Base-by-base conservation (phyloP, 64 coral and sea anemone species). In the Stylophora pistillata region DNA sequence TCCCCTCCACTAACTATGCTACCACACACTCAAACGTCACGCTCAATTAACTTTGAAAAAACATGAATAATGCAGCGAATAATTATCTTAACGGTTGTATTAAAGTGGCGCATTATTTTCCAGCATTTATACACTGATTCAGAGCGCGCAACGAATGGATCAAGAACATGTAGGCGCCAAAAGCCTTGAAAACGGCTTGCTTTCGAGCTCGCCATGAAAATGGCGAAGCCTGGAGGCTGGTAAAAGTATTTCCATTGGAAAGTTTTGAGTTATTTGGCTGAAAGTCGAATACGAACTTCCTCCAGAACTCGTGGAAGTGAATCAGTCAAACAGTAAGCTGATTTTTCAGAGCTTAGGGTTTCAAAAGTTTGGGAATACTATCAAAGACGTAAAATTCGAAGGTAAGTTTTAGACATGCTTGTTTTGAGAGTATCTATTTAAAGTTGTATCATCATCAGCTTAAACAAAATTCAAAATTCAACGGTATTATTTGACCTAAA, bases 61-160 rank as follows among this genome's bases (percentile, higher is more conserved):
- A 30, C 26, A 69, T 83, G 37, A 83, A 83, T 63, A 83, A 68
- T 69, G 68, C 61, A 69, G 37, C 1, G 60, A 15, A 33, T 20
- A 83, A 66, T 66, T 68, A 64, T 83, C 47, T 65, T 53, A 83
- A 83, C 80, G 62, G 60, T 53, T 68, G 30, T 58, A 83, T 18
- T 53, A 53, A 70, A 63, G 10, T 53, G 80, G 80, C 80, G 80
- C 30, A 53, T 83, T 83, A 68, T 62, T 53, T 9, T 83, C 32
- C 11, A 12, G 64, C 53, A 27, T 53, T 69, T 26, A 69, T 66
- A 66, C 25, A 53, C 9, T 2, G 20, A 37, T 20, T 12, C 32
- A 83, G 10, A 20, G 34, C 80, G 62, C 30, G 32, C 9, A 26
- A 25, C 30, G 32, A 25, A 83, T 54, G 60, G 30, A 26, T 33